Percentiles rank a stretch among this genome's conserved stretches.
Evolutionary conservation across 2,797 vertebrate species (phyloP).

Genomic region (Lemur catta): DNA sequence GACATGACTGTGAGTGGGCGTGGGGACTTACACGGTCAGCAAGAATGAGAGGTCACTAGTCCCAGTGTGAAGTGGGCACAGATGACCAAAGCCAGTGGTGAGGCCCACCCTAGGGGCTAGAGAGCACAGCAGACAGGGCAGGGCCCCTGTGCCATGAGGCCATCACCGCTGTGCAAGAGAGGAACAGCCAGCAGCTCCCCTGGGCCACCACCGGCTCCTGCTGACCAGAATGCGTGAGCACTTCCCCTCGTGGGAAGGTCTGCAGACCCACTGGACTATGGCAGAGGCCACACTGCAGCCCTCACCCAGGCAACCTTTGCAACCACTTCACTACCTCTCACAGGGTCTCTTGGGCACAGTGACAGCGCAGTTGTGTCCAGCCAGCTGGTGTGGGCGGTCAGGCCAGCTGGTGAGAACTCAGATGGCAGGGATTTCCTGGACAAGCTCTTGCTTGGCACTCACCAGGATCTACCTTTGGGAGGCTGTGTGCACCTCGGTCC

Average conservation of each 20-base stretch:
- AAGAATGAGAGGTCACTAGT: not conserved
- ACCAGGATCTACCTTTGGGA: not conserved
- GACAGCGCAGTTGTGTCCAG: not conserved
- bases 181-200: not conserved
- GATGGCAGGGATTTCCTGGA: not conserved
- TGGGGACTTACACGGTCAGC: not conserved
- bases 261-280: not conserved
- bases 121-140: not conserved
- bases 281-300: not conserved
- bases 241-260: not conserved
- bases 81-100: not conserved
- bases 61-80: not conserved
- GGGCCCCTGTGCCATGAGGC: not conserved
- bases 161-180: slow-evolving; percentile 6
- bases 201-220: not conserved
- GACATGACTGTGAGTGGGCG: not conserved
- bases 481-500: not conserved
- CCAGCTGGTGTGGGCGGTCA: not conserved
- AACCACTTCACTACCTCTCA: slow-evolving; percentile 75
- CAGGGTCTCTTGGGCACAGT: rapidly evolving
- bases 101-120: not conserved
- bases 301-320: not conserved
- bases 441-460: not conserved
- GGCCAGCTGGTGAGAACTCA: not conserved
- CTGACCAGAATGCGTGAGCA: not conserved